These are phyloP conservation scores for Agonopterix heracliana DNA, from an alignment of 2,888 invertebrate genomes.

Conservation along the genomic window DNA sequence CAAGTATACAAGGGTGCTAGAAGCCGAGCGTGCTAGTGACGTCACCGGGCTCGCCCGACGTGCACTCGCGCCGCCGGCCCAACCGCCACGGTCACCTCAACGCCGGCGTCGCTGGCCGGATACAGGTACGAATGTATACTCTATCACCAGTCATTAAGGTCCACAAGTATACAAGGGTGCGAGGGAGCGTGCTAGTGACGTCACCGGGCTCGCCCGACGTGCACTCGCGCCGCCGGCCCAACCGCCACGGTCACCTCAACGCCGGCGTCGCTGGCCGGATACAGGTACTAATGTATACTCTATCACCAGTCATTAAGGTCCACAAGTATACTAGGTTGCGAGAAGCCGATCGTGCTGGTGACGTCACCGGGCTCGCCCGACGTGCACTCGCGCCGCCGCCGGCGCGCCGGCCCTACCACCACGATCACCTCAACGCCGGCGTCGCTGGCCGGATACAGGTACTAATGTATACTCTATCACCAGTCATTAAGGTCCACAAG, in stretches of 20 bases:
- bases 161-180: constrained; percentile 67
- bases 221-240: constrained; percentile 74
- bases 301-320: neutral
- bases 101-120: constrained; percentile 86
- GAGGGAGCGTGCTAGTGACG: constrained; percentile 94
- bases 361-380: constrained; percentile 97
- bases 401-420: constrained; percentile 64
- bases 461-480: constrained; percentile 37
- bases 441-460: constrained; percentile 91
- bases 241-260: constrained; percentile 71
- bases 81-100: constrained; percentile 71
- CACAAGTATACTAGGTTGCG: constrained; percentile 72
- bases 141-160: neutral
- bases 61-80: constrained; percentile 77
- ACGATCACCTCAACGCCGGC: constrained; percentile 76
- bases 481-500: neutral
- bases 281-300: constrained; percentile 76
- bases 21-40: constrained; percentile 96
- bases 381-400: constrained; percentile 79
- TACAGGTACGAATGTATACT: constrained; percentile 79
- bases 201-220: constrained; percentile 95
- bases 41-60: constrained; percentile 94
- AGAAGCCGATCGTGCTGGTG: constrained; percentile 94
- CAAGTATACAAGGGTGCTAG: constrained; percentile 77
- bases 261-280: constrained; percentile 88